Base-by-base conservation (phyloP, 2,113 vertebrate genomes). In the Macroglossus sobrinus region DNA sequence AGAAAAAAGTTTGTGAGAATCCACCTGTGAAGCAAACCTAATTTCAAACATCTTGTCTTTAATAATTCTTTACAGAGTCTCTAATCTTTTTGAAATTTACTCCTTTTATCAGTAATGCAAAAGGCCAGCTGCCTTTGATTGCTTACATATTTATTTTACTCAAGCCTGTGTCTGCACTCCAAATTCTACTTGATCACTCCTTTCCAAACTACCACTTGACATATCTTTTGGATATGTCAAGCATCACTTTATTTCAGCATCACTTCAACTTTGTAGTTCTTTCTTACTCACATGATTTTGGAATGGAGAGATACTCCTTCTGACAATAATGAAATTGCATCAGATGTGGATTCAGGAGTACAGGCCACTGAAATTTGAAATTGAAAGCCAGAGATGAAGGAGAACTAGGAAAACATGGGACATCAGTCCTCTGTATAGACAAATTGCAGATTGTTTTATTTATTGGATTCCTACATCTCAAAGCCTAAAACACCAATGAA, bases 301-400 rank as follows among this genome's bases (percentile, higher is more conserved):
- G 19, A 76, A 55, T 57, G 22, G 35, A 76, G n/a, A 92, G 16
- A 28, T 69, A 61, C 14, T 64, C 16, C n/a, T 74, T 68, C 64
- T 86, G n/a, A 64, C 13, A 79, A 28, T 26, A 88, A 74, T 63
- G 7, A 50, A 72, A 68, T 55, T 93, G 22, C 50, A 55, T 76
- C 13, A n/a, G 53, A 63, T 13, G 1, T 59, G 7, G 55, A 91
- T 71, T 18, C 38, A 38, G 43, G 38, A 59, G 24, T 82, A 57
- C 2, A 13, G 71, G 22, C 28, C 90, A 53, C 21, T 50, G 15
- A 9, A 19, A 7, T 50, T 84, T 90, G 68, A 81, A 93, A 93
- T 10, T 86, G 19, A 92, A 89, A 93, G 13, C 38, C 74, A 93
- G 35, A 81, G 24, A 71, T 59, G 47, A 78, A 45, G 43, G 7